Percentiles rank a stretch among this genome's conserved stretches.
These are phyloP conservation scores for Acrocephalus scirpaceus DNA, from an alignment of 2,797 vertebrate species.

Conservation along the genomic window DNA sequence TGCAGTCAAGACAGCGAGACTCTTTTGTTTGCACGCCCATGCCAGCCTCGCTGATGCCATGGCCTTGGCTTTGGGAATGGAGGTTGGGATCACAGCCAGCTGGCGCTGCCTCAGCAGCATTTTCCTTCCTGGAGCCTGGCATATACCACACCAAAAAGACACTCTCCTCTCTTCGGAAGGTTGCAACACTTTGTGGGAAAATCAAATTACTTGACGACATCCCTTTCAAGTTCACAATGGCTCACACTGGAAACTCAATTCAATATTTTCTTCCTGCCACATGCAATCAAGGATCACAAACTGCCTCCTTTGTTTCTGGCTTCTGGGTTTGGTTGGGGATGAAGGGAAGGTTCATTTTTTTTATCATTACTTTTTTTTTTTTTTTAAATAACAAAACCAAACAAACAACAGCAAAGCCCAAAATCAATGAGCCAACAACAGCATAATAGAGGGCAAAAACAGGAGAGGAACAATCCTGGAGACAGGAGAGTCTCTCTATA, in stretches of 20 bases:
- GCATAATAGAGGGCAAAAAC: neutral
- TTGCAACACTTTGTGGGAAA: constrained; percentile 45
- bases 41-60: constrained; percentile 28
- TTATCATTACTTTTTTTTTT: neutral
- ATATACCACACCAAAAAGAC: neutral
- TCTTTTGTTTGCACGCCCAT: neutral
- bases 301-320: neutral
- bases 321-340: neutral
- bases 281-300: neutral
- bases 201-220: neutral
- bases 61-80: constrained; percentile 15
- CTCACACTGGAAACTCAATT: neutral
- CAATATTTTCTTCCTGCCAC: constrained; percentile 37
- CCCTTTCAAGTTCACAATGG: constrained; percentile 41
- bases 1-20: neutral
- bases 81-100: constrained; percentile 18
- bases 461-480: neutral
- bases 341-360: neutral
- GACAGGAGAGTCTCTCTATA: neutral
- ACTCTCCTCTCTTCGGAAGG: neutral
- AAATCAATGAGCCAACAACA: neutral
- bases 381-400: neutral
- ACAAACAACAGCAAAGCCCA: neutral
- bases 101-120: neutral
- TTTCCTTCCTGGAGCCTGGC: constrained; percentile 31